phyloP scores from a whole-genome alignment of 2,797 vertebrate species.

The Dallia pectoralis region DNA sequence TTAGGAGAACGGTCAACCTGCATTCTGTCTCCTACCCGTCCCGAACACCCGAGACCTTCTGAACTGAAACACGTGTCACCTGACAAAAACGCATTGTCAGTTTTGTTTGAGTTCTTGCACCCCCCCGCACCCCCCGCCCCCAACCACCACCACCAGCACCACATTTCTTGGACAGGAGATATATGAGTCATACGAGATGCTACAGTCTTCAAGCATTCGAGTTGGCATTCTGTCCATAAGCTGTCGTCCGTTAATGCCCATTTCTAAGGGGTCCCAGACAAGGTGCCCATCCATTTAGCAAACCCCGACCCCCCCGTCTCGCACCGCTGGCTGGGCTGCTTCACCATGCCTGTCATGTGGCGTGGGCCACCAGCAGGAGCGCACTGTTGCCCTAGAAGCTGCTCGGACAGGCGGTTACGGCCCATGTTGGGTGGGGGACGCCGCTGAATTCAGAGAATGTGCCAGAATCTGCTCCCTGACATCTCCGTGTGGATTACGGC shows the following conservation, averaged over 20 bases:
- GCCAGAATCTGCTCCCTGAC: conserved; percentile 47
- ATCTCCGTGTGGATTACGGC: conserved; percentile 49
- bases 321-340: conserved; percentile 29
- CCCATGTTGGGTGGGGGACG: conserved; percentile 41
- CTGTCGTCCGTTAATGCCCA: background rate
- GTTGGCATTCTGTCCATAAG: background rate
- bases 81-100: background rate
- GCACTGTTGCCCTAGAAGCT: background rate
- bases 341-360: conserved; percentile 35
- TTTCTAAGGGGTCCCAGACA: conserved; percentile 47
- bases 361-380: conserved; percentile 35
- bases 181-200: background rate
- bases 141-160: too few species aligned
- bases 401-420: background rate
- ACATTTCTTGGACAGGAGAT: background rate
- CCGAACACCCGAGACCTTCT: conserved; percentile 31
- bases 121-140: too few species aligned
- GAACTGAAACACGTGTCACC: background rate
- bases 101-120: background rate
- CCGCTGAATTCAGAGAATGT: conserved; percentile 45
- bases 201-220: background rate
- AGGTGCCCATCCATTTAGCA: conserved; percentile 12
- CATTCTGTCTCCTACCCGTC: conserved; percentile 42
- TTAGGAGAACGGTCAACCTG: conserved; percentile 43
- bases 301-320: conserved; percentile 8